A percentile compares a stretch with the other conserved stretches of the same genome.
Conservation (phyloP, 2,797 vertebrate genomes). For the Otolemur crassicaudatus region DNA sequence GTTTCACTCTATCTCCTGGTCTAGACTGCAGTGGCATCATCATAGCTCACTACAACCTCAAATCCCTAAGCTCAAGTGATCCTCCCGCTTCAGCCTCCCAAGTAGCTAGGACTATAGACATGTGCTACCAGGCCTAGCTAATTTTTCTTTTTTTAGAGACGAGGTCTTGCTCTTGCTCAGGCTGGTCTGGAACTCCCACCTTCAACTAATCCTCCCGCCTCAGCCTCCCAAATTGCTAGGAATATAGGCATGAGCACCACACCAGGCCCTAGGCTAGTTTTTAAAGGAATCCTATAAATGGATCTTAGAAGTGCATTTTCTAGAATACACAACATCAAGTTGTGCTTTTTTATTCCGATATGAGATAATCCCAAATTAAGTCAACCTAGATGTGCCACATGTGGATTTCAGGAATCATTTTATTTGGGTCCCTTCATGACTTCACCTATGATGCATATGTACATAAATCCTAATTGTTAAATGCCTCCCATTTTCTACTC, state of each 20-base stretch:
- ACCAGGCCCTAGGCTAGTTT: not conserved
- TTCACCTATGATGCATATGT: slow-evolving; percentile 27
- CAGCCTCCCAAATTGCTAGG: not conserved
- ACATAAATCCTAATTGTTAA: slow-evolving; percentile 49
- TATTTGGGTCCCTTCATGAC: not conserved
- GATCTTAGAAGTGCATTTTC: not conserved
- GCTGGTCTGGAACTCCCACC: not conserved
- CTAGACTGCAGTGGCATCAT: not conserved
- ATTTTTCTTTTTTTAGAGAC: not conserved
- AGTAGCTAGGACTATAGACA: not conserved
- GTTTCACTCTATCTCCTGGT: not conserved
- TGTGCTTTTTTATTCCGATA: not conserved
- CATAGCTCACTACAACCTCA: not conserved
- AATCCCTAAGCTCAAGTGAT: not conserved
- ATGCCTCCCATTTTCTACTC: slow-evolving; percentile 31
- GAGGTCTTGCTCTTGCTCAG: not conserved
- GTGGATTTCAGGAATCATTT: not conserved
- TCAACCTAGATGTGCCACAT: no score
- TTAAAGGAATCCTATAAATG: not conserved
- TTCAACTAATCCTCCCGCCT: not conserved
- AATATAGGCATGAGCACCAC: not conserved
- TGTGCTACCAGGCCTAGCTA: not conserved
- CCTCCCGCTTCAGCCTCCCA: not conserved
- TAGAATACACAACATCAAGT: not conserved
- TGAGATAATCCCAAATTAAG: not conserved